phyloP scores from a whole-genome alignment of 2,113 vertebrate species.

The Platichthys stellatus region DNA sequence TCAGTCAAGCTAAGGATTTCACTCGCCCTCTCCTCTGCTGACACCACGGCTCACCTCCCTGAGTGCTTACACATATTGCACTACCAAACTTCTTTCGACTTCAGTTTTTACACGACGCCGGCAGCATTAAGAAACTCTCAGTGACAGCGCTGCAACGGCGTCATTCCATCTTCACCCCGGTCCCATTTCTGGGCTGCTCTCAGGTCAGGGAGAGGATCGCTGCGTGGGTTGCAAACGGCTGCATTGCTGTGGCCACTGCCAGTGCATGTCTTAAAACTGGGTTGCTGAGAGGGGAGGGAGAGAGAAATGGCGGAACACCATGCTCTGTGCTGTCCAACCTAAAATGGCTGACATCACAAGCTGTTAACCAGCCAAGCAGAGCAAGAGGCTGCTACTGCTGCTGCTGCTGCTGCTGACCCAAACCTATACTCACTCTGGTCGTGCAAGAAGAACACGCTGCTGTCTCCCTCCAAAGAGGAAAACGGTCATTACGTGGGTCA shows the following conservation, averaged over 20 bases:
- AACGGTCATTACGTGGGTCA: slow-evolving; percentile 29
- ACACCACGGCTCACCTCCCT: background rate
- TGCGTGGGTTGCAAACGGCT: slow-evolving; percentile 59
- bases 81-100: slow-evolving; percentile 25
- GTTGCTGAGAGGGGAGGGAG: slow-evolving; percentile 73
- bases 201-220: slow-evolving; percentile 60
- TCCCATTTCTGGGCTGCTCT: slow-evolving; percentile 47
- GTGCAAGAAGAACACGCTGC: slow-evolving; percentile 27
- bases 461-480: slow-evolving; percentile 4
- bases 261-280: slow-evolving; percentile 76
- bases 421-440: slow-evolving; percentile 48
- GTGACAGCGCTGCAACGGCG: slow-evolving; percentile 28
- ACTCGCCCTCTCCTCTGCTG: slow-evolving; percentile 6
- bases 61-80: slow-evolving; percentile 7
- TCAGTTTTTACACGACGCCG: slow-evolving; percentile 5
- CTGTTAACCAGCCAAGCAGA: slow-evolving; percentile 78
- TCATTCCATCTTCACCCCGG: slow-evolving; percentile 47
- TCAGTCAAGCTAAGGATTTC: slow-evolving; percentile 34
- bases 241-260: slow-evolving; percentile 70
- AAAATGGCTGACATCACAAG: slow-evolving; percentile 87
- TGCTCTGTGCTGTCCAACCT: slow-evolving; percentile 81
- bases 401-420: slow-evolving; percentile 54
- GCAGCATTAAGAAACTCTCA: slow-evolving; percentile 45
- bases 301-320: slow-evolving; percentile 80
- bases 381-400: slow-evolving; percentile 65